Conservation (phyloP, 2,888 invertebrate species). For the Taphrorychus bicolor region DNA sequence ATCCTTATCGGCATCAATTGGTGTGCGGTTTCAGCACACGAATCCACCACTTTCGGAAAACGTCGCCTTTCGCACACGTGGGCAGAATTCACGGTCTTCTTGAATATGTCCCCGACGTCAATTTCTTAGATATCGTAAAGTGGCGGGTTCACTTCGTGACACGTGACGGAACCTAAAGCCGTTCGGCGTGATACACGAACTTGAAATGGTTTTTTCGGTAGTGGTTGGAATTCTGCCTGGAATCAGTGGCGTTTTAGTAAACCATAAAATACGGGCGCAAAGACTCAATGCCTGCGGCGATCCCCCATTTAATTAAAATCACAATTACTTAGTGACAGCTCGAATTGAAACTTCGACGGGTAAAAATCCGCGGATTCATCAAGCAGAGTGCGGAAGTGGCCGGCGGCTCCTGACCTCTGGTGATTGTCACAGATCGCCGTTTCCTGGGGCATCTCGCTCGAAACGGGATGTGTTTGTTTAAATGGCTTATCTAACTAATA, state of each 20-base stretch:
- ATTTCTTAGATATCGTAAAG: slow-evolving; percentile 52
- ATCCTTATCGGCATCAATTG: slow-evolving; percentile 23
- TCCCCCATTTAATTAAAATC: slow-evolving; percentile 38
- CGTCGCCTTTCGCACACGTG: slow-evolving; percentile 46
- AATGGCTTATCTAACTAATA: slow-evolving; percentile 7
- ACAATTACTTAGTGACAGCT: slow-evolving; percentile 39
- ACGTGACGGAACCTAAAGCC: slow-evolving; percentile 55
- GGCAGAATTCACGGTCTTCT: slow-evolving; percentile 54
- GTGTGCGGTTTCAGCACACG: slow-evolving; percentile 28
- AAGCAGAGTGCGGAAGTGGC: slow-evolving; percentile 53
- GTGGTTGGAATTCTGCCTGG: not conserved
- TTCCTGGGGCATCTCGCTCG: slow-evolving; percentile 27
- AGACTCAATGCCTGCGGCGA: not conserved
- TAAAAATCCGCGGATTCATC: slow-evolving; percentile 48
- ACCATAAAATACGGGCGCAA: not conserved
- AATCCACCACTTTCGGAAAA: slow-evolving; percentile 15
- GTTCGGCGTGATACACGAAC: slow-evolving; percentile 55
- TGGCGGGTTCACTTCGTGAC: slow-evolving; percentile 57
- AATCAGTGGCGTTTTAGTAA: not conserved
- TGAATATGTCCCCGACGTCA: slow-evolving; percentile 56
- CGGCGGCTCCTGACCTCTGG: slow-evolving; percentile 51
- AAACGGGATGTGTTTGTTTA: slow-evolving; percentile 20
- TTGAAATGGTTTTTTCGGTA: slow-evolving; percentile 46
- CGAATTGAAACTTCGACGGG: slow-evolving; percentile 13
- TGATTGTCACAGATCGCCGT: slow-evolving; percentile 32